Evolutionary conservation across 1,140 invertebrate genomes (phyloP).

Genomic region (Nylanderia fulva): DNA sequence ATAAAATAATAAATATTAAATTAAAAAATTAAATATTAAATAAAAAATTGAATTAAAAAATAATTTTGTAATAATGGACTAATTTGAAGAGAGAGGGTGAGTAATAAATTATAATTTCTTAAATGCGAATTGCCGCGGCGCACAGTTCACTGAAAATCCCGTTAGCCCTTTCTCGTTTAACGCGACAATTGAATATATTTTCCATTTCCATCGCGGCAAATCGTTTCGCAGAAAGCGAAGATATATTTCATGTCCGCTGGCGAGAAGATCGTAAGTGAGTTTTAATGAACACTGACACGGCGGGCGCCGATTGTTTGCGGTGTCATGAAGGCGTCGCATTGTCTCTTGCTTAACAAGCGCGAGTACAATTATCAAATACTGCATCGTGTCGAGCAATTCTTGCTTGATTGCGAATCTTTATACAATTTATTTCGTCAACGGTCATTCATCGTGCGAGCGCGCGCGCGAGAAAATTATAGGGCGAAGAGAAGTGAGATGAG

Average conservation of each 20-base stretch:
- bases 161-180: not conserved
- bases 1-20: not conserved
- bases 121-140: not conserved
- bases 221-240: slow-evolving; percentile 51
- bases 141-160: too few species aligned
- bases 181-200: slow-evolving; percentile 17
- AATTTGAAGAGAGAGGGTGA: not conserved
- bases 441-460: not conserved
- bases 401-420: slow-evolving; percentile 8
- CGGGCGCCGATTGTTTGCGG: slow-evolving; percentile 39
- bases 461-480: slow-evolving; percentile 23
- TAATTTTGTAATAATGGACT: not conserved
- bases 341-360: slow-evolving; percentile 33
- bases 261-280: slow-evolving; percentile 17
- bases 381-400: slow-evolving; percentile 43
- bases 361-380: slow-evolving; percentile 42
- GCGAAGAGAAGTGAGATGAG: slow-evolving; percentile 46
- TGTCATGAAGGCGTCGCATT: slow-evolving; percentile 51
- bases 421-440: not conserved
- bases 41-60: slow-evolving; percentile 8
- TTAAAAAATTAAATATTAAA: not conserved
- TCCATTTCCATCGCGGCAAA: not conserved
- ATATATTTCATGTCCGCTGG: slow-evolving; percentile 7
- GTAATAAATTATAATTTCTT: not conserved
- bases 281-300: slow-evolving; percentile 9